These are phyloP conservation scores for Paratilapia polleni DNA, from an alignment of 2,113 vertebrate genomes.

Conservation along the genomic window DNA sequence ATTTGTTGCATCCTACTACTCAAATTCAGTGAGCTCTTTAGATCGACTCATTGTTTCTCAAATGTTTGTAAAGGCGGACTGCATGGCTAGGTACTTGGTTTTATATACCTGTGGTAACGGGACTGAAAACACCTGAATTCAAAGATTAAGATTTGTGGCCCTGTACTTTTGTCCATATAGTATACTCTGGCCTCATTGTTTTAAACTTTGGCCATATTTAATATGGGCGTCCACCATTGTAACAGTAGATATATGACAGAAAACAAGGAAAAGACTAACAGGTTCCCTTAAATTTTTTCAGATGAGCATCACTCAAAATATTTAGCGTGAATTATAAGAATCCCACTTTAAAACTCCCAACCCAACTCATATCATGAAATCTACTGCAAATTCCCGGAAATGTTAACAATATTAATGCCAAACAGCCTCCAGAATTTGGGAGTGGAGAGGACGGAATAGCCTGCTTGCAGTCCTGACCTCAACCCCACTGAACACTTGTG, in stretches of 20 bases:
- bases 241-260: neutral
- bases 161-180: neutral
- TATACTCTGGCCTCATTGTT: fast-evolving
- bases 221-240: neutral
- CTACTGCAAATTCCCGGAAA: neutral
- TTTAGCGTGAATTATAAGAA: neutral
- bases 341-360: neutral
- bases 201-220: neutral
- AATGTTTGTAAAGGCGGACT: neutral
- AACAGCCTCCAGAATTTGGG: no score
- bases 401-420: neutral
- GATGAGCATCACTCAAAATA: neutral
- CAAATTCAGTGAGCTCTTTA: neutral
- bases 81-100: neutral
- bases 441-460: no score
- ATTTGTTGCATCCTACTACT: neutral
- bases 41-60: neutral
- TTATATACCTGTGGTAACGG: neutral
- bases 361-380: neutral
- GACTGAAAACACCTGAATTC: neutral
- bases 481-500: no score
- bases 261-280: neutral
- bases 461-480: no score
- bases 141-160: neutral
- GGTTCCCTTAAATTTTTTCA: neutral